Evolutionary conservation across 2,797 vertebrate species (phyloP).

Genomic region (Sebastes wilsoni): DNA sequence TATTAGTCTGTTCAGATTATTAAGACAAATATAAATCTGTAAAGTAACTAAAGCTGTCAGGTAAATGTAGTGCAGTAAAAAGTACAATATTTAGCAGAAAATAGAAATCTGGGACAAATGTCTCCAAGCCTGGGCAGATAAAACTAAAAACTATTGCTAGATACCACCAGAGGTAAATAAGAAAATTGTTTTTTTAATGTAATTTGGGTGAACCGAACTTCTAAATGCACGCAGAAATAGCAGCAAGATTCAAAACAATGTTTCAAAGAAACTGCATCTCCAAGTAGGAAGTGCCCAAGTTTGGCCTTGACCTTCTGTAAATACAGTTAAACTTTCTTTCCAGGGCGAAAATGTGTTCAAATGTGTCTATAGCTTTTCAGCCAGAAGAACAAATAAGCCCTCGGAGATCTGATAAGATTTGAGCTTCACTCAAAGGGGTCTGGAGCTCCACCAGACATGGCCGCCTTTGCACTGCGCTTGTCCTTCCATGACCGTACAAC

Average conservation of each 20-base stretch:
- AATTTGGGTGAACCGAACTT: background rate
- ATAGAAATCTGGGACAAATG: background rate
- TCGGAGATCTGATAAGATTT: constrained; percentile 76
- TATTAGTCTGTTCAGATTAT: no score
- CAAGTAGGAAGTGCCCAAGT: constrained; percentile 24
- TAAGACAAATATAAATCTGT: no score
- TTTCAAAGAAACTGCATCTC: constrained; percentile 18
- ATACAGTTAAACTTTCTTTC: constrained; percentile 48
- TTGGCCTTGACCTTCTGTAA: constrained; percentile 52
- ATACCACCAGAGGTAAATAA: background rate
- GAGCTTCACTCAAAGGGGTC: constrained; percentile 58
- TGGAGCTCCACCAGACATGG: constrained; percentile 59
- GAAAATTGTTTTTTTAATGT: background rate
- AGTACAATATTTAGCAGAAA: background rate
- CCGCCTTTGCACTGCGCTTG: constrained; percentile 55
- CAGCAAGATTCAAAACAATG: constrained; percentile 1
- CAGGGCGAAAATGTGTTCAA: constrained; percentile 50
- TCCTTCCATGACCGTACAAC: constrained; percentile 71
- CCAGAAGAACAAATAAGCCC: constrained; percentile 74
- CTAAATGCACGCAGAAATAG: background rate
- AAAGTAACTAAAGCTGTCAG: no score
- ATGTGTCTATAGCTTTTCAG: constrained; percentile 67
- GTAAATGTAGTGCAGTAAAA: no score
- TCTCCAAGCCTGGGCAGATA: background rate
- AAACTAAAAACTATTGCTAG: background rate